phyloP scores from a whole-genome alignment of 1,140 invertebrate genomes.

The Aradophagus sp. region DNA sequence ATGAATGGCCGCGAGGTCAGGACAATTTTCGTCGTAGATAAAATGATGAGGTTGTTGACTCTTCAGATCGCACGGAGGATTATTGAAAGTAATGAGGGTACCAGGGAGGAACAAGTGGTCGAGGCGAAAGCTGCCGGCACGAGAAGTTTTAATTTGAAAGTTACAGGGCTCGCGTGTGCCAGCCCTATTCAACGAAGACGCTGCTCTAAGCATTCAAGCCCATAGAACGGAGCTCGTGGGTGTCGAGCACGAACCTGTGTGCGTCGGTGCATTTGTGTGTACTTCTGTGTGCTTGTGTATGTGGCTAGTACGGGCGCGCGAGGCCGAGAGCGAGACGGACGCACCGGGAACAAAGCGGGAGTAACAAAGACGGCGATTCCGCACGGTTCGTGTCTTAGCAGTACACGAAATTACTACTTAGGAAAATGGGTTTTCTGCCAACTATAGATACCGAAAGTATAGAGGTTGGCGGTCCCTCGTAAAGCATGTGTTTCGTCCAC shows the following conservation, averaged over 20 bases:
- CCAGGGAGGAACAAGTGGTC: slow-evolving; percentile 53
- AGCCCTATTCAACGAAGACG: slow-evolving; percentile 53
- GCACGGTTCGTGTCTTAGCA: slow-evolving; percentile 32
- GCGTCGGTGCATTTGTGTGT: too few relatives aligned
- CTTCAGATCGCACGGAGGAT: slow-evolving; percentile 49
- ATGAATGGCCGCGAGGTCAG: too few relatives aligned
- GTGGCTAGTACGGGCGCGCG: too few relatives aligned
- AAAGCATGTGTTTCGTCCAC: slow-evolving; percentile 26
- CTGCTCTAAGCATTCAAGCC: slow-evolving; percentile 48
- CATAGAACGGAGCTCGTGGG: slow-evolving; percentile 22
- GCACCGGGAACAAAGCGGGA: too few relatives aligned
- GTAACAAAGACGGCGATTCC: too few relatives aligned
- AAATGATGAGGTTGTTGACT: slow-evolving; percentile 55
- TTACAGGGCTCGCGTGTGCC: slow-evolving; percentile 53
- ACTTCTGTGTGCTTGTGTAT: too few relatives aligned
- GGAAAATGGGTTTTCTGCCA: slow-evolving; percentile 41
- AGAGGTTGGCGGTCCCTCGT: slow-evolving; percentile 13
- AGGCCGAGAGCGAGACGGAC: too few relatives aligned
- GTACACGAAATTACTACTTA: slow-evolving; percentile 41
- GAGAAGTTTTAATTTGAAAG: slow-evolving; percentile 57
- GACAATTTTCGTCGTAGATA: slow-evolving; percentile 43
- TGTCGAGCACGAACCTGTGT: too few relatives aligned
- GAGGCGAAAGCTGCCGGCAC: slow-evolving; percentile 50
- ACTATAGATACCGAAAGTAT: slow-evolving; percentile 30
- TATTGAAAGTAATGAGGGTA: slow-evolving; percentile 57